Percentiles rank a stretch among this genome's conserved stretches.
phyloP scores from a whole-genome alignment of 2,888 invertebrate genomes.

The Polydrusus cervinus region DNA sequence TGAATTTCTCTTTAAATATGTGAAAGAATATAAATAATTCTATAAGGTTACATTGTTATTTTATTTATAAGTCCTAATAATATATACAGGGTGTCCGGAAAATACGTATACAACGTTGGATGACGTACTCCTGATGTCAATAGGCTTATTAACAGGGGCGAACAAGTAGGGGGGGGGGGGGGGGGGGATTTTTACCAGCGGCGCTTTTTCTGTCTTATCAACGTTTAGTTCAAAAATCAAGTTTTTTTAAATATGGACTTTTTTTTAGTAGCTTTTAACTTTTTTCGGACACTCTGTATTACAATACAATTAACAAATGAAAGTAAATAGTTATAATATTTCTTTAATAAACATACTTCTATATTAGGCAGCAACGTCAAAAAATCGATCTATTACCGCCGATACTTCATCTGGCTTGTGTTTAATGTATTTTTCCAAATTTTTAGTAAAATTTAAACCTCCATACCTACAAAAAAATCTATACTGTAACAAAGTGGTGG shows the following conservation, averaged over 20 bases:
- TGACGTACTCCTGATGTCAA: too few relatives aligned
- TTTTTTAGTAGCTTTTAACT: too few relatives aligned
- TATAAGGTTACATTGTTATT: background rate
- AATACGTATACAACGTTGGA: too few relatives aligned
- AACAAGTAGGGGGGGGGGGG: too few relatives aligned
- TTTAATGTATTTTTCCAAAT: constrained; percentile 94
- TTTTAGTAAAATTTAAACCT: constrained; percentile 89
- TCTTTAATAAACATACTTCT: background rate
- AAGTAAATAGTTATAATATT: background rate
- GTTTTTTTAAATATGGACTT: too few relatives aligned
- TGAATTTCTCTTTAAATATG: constrained; percentile 1
- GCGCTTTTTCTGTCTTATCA: too few relatives aligned
- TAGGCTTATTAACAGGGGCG: too few relatives aligned
- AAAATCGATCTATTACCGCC: constrained; percentile 89
- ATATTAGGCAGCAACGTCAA: constrained; percentile 88
- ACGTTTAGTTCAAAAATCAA: too few relatives aligned
- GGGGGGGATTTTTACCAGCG: too few relatives aligned
- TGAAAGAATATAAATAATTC: constrained; percentile 14
- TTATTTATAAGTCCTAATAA: background rate
- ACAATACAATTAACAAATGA: background rate
- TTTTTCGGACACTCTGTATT: too few relatives aligned
- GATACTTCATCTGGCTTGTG: constrained; percentile 90
- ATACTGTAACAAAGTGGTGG: too few relatives aligned
- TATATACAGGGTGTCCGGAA: too few relatives aligned
- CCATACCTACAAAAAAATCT: constrained; percentile 75